Conservation (phyloP, 2,113 vertebrate genomes). For the Ondatra zibethicus region DNA sequence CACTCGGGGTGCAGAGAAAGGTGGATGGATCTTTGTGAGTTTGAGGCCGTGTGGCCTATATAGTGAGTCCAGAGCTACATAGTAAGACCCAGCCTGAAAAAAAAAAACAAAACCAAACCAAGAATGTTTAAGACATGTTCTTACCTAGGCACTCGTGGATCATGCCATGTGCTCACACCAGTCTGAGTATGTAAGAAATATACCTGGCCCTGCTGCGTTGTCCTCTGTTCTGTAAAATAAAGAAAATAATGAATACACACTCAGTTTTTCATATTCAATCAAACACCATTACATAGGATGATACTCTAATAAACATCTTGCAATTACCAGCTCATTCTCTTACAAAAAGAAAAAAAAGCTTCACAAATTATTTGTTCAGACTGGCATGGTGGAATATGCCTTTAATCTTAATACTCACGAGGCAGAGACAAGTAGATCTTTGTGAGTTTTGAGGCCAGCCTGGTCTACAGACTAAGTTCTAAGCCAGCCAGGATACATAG, state of each 20-base stretch:
- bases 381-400: not conserved
- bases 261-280: not conserved
- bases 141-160: slow-evolving; percentile 97
- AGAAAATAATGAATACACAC: slow-evolving; percentile 72
- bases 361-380: not conserved
- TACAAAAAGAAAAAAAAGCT: not conserved
- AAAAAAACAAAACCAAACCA: not conserved
- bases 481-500: not conserved
- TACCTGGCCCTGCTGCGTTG: slow-evolving; percentile 97
- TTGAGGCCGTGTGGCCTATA: not conserved
- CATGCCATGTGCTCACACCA: slow-evolving; percentile 98
- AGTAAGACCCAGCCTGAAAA: not conserved
- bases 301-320: slow-evolving; percentile 11
- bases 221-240: slow-evolving; percentile 94
- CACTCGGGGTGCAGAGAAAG: not conserved
- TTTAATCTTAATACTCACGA: not conserved
- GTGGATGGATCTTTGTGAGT: not conserved
- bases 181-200: slow-evolving; percentile 98
- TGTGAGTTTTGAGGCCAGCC: not conserved
- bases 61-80: not conserved
- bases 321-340: slow-evolving; percentile 31
- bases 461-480: not conserved
- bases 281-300: not conserved
- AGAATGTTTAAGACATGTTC: slow-evolving; percentile 10
- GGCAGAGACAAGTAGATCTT: not conserved